Evolutionary conservation across 2,888 invertebrate species (phyloP), one percentile per base, ranked within the genome.

Genomic region (Anoplius nigerrimus): DNA sequence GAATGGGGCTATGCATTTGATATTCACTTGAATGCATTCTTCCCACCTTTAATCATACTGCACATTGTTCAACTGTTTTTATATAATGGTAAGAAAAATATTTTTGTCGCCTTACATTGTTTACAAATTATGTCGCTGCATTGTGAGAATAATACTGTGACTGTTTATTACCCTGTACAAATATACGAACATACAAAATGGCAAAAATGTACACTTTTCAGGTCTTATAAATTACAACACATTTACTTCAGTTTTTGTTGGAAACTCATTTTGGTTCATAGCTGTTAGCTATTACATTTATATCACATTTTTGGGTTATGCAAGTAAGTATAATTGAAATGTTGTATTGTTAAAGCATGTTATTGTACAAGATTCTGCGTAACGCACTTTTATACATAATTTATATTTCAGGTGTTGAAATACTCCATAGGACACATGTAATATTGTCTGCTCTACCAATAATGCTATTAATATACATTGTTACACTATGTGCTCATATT

Each of bases 1-100:
- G 99, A 99, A 89, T 99, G 99, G 99, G 99, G 97, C 4, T 99
- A 98, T 90, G 95, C 97, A 18, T 99, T 99, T 89, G 99, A 99
- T 89, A 97, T 99, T 4, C 99, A 99, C 90, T 92, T 99, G 82
- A 99, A 99, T 90, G 99, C 99, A 2, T 97, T 98, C 90, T 98
- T 98, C 89, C 99, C 99, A n/a, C 94, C 98, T 0, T 91, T 99
- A 16, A 94, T 98, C 75, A 92, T 99, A 79, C 91, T 99, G 64
- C 98, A 99, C 88, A 95, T 97, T 82, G 93, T 98, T 82, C 96
- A 98, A 87, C 92, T 98, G 62, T 92, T 98, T 79, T 93, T 98
- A 72, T 97, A 95, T 88, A 93, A 95, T 86, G 93, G 96, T 94
- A 87, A 91, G 90, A 60, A 54, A 4, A 42, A 48, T 15, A 13